Conservation (phyloP, 2,888 invertebrate genomes). For the Muscina levida region DNA sequence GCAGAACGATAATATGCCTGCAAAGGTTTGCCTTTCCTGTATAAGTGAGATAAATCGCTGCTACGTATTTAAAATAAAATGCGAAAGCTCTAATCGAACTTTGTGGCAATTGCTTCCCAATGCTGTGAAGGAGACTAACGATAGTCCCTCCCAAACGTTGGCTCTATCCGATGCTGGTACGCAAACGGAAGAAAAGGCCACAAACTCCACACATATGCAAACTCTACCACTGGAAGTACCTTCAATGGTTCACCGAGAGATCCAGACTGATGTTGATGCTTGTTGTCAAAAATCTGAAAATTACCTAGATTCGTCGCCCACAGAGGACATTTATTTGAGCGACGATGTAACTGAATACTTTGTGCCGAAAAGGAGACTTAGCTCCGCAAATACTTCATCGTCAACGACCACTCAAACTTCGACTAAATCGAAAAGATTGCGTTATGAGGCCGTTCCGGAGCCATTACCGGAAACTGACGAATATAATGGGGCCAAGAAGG, state of each 20-base stretch:
- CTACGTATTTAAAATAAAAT: constrained; percentile 78
- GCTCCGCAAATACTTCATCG: background rate
- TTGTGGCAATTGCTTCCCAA: constrained; percentile 75
- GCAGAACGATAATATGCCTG: constrained; percentile 77
- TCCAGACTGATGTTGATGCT: background rate
- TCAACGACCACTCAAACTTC: background rate
- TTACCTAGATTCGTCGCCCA: background rate
- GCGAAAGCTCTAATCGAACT: constrained; percentile 77
- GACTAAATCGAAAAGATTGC: constrained; percentile 18
- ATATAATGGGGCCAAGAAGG: constrained; percentile 28
- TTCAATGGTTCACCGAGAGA: background rate
- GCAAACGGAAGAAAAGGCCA: constrained; percentile 65
- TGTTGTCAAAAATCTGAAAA: background rate
- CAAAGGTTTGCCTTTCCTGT: constrained; percentile 77
- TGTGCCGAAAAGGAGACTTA: background rate
- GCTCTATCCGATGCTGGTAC: constrained; percentile 46
- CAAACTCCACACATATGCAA: background rate
- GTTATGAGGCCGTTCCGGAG: background rate
- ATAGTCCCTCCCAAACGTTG: constrained; percentile 9
- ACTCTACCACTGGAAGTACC: background rate
- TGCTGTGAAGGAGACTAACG: constrained; percentile 68
- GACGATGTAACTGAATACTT: background rate
- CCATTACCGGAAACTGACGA: background rate
- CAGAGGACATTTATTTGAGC: constrained; percentile 42
- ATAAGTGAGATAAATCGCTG: constrained; percentile 79